phyloP scores from a whole-genome alignment of 2,113 vertebrate species.

The Forbesichthys agassizii region DNA sequence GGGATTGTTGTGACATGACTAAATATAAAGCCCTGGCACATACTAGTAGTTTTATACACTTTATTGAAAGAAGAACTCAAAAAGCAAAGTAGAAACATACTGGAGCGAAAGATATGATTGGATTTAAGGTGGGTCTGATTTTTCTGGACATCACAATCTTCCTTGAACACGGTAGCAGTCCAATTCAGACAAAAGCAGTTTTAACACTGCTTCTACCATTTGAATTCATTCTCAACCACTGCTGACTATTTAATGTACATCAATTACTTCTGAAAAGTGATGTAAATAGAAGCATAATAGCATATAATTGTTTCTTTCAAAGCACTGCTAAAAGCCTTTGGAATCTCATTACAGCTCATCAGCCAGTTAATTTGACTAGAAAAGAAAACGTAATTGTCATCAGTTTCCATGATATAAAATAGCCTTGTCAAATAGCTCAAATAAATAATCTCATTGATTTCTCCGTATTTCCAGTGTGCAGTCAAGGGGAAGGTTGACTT shows the following conservation, averaged over 20 bases:
- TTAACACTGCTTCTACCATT: neutral
- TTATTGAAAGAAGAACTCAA: too few relatives aligned
- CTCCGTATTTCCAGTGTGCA: conserved; percentile 18
- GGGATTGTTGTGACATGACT: too few relatives aligned
- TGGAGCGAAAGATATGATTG: too few relatives aligned
- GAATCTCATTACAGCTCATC: conserved; percentile 15
- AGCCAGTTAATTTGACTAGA: conserved; percentile 27
- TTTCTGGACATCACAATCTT: too few relatives aligned
- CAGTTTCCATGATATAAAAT: conserved; percentile 34
- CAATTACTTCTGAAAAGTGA: conserved; percentile 6
- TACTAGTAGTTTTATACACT: too few relatives aligned
- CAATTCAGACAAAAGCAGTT: neutral
- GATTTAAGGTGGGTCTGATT: too few relatives aligned
- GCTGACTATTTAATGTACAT: neutral
- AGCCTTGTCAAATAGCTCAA: conserved; percentile 39
- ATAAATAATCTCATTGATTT: conserved; percentile 48
- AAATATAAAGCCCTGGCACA: too few relatives aligned
- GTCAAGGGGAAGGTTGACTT: conserved; percentile 41
- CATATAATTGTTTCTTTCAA: conserved; percentile 11
- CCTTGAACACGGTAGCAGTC: neutral
- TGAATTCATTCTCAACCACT: conserved; percentile 5
- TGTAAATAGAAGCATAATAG: conserved; percentile 15
- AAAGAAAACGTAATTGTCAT: conserved; percentile 33
- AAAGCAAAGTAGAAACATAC: too few relatives aligned
- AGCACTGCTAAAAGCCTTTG: conserved; percentile 18